Conservation (phyloP, 2,797 vertebrate species). For the Gouania willdenowi region DNA sequence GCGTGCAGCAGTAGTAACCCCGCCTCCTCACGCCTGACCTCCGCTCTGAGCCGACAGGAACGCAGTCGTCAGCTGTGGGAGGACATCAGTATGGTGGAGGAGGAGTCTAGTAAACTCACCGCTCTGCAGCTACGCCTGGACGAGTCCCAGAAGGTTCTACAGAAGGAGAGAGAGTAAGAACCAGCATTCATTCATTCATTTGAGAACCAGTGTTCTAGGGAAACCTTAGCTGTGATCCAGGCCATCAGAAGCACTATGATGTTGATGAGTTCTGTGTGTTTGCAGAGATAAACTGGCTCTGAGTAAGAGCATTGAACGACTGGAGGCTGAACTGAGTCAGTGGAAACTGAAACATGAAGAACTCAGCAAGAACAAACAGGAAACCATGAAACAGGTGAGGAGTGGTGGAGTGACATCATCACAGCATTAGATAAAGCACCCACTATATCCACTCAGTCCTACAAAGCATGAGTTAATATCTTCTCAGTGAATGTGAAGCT, state of each 20-base stretch:
- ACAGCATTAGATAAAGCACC: no score
- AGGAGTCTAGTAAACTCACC: conserved; percentile 85
- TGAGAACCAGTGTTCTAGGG: not conserved
- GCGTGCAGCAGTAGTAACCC: conserved; percentile 47
- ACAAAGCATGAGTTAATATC: no score
- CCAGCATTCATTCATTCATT: no score
- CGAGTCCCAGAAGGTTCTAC: conserved; percentile 90
- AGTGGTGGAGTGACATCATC: not conserved
- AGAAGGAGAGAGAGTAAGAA: conserved; percentile 89
- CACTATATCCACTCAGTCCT: no score
- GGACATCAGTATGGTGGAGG: conserved; percentile 76
- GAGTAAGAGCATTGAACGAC: conserved; percentile 90
- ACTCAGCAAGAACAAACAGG: conserved; percentile 90
- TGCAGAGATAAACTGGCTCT: conserved; percentile 89
- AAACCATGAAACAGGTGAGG: conserved; percentile 91
- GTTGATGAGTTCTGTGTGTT: no score
- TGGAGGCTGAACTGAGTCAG: conserved; percentile 89
- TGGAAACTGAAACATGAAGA: conserved; percentile 97
- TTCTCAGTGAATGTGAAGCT: no score
- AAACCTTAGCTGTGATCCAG: not conserved
- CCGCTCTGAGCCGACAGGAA: conserved; percentile 79
- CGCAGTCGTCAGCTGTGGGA: conserved; percentile 89
- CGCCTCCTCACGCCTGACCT: conserved; percentile 58
- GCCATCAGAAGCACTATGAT: not conserved
- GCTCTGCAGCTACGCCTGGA: conserved; percentile 88